These are phyloP conservation scores for Progne subis DNA, from an alignment of 2,113 vertebrate genomes.

Conservation along the genomic window DNA sequence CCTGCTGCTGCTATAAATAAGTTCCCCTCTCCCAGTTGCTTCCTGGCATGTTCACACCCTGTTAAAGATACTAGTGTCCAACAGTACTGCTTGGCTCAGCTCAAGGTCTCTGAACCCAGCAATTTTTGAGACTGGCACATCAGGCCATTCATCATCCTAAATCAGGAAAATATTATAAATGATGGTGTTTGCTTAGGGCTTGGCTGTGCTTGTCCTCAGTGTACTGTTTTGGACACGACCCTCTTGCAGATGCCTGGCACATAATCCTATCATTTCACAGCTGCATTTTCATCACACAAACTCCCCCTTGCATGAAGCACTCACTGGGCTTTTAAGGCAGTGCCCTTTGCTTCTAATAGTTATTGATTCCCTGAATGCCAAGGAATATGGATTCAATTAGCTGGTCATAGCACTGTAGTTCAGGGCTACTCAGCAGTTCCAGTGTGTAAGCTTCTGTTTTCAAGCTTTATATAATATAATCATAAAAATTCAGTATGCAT, in stretches of 20 bases:
- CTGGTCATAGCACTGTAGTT: constrained; percentile 9
- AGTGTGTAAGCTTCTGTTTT: constrained; percentile 5
- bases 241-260: neutral
- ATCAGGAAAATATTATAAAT: neutral
- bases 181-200: neutral
- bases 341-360: constrained; percentile 22
- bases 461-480: constrained; percentile 5
- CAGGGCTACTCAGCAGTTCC: constrained; percentile 25
- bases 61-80: neutral
- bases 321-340: neutral
- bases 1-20: neutral
- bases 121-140: neutral
- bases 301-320: neutral
- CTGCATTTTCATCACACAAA: neutral
- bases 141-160: neutral
- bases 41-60: neutral
- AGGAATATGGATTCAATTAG: constrained; percentile 53
- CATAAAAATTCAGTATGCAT: neutral
- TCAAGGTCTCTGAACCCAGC: neutral
- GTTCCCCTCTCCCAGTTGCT: neutral
- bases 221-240: neutral
- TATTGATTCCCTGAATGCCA: constrained; percentile 47
- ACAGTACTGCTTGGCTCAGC: neutral
- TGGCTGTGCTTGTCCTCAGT: neutral
- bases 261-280: neutral